phyloP scores from a whole-genome alignment of 2,113 vertebrate genomes.

The Stegostoma tigrinum region DNA sequence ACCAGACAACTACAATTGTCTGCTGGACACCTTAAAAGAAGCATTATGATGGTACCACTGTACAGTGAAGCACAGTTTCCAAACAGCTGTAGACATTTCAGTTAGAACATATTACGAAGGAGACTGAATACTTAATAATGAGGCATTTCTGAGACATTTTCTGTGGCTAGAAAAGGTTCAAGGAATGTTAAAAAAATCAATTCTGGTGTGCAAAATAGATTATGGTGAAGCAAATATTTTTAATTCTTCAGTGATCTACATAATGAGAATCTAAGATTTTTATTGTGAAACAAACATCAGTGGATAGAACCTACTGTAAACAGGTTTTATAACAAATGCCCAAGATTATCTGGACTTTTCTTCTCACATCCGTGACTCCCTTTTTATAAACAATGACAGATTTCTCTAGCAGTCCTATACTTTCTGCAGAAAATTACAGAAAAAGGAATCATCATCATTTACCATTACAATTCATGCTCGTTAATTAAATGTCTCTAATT shows the following conservation, averaged over 20 bases:
- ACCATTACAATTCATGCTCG: neutral
- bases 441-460: too few species aligned
- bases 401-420: neutral
- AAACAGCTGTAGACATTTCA: neutral
- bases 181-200: neutral
- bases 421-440: neutral
- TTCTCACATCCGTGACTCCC: neutral
- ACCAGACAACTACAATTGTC: neutral
- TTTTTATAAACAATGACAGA: neutral
- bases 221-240: neutral
- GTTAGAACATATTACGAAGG: neutral
- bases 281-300: neutral
- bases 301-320: neutral
- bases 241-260: neutral
- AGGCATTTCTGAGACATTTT: neutral
- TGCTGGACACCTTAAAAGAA: neutral
- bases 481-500: neutral
- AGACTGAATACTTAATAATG: neutral
- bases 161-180: neutral
- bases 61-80: neutral
- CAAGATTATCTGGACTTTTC: too few species aligned
- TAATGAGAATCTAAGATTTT: neutral
- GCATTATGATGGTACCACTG: neutral
- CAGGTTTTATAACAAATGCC: neutral
- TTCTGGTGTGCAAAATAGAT: neutral